phyloP scores from a whole-genome alignment of 1,140 invertebrate genomes.

The Leucophenga varia region DNA sequence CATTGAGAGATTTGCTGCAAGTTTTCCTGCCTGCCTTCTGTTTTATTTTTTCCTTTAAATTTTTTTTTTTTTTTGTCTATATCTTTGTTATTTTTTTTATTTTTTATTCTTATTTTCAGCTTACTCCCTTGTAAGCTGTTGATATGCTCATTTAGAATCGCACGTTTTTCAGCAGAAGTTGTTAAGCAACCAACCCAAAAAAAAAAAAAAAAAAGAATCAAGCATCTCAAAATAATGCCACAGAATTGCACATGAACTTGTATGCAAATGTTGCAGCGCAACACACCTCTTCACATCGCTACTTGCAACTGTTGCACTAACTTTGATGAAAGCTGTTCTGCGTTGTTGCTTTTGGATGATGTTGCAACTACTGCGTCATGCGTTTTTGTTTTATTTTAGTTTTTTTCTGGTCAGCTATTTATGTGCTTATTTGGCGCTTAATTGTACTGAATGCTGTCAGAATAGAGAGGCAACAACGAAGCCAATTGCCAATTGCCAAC shows the following conservation, averaged over 20 bases:
- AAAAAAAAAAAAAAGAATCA: conserved; percentile 7
- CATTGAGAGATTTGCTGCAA: conserved; percentile 9
- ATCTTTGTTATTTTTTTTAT: conserved; percentile 4
- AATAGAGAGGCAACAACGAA: no score
- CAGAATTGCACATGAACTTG: conserved; percentile 22
- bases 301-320: no score
- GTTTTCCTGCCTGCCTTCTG: conserved; percentile 16
- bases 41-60: conserved; percentile 10
- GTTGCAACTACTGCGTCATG: no score
- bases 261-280: conserved; percentile 38
- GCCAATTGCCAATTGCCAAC: no score
- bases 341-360: no score
- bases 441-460: no score
- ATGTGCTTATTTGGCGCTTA: no score
- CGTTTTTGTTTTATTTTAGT: no score
- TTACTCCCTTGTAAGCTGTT: conserved; percentile 43
- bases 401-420: no score
- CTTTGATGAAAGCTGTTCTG: no score
- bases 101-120: conserved; percentile 2
- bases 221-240: background rate
- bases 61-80: conserved; percentile 16
- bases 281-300: no score
- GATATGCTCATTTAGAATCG: conserved; percentile 54
- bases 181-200: conserved; percentile 26
- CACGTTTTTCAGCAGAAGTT: conserved; percentile 53